Base-by-base conservation (phyloP, 2,797 vertebrate genomes). In the Oreochromis grahami region DNA sequence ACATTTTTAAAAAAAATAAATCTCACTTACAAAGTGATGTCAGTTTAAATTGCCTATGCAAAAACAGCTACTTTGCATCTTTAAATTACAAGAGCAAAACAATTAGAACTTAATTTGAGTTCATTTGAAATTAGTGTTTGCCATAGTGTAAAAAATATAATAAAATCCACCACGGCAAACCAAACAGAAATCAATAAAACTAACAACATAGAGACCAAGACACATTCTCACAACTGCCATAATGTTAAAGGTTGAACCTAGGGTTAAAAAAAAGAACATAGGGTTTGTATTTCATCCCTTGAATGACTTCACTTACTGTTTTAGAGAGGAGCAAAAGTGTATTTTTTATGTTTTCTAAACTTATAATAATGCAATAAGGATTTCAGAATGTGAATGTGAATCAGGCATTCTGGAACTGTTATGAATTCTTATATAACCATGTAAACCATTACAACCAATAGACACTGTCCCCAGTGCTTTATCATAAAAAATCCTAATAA, bases 1-100 rank as follows among this genome's bases (percentile, higher is more conserved):
- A 41, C n/a, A 41, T 41, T 0, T 5, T n/a, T 34, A 19, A 19
- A 34, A 26, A 3, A 0, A 5, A 1, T 2, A n/a, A n/a, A 14
- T 50, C 13, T 15, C 10, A 21, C 13, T 15, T 15, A 21, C 13
- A 68, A 68, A 43, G 63, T 43, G 8, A 68, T 10, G 34, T 38
- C 60, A 38, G 11, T 65, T 65, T 65, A 65, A 65, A 65, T 4
- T 65, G n/a, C n/a, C 7, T 21, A 4, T 41, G 34, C 11, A 41
- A 21, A 41, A 65, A 65, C 32, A 65, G 29, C 34, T 38, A 8
- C n/a, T 65, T 38, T 38, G 19, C n/a, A 11, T 21, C 60, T 65
- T 36, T 63, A 36, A 36, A 36, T 63, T 63, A 63, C 6, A n/a
- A 36, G 58, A 36, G 9, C 11, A 63, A 36, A 63, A 56, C 53